Percentiles rank a stretch among this genome's conserved stretches.
phyloP scores from a whole-genome alignment of 2,113 vertebrate genomes.

The Elaphurus davidianus region DNA sequence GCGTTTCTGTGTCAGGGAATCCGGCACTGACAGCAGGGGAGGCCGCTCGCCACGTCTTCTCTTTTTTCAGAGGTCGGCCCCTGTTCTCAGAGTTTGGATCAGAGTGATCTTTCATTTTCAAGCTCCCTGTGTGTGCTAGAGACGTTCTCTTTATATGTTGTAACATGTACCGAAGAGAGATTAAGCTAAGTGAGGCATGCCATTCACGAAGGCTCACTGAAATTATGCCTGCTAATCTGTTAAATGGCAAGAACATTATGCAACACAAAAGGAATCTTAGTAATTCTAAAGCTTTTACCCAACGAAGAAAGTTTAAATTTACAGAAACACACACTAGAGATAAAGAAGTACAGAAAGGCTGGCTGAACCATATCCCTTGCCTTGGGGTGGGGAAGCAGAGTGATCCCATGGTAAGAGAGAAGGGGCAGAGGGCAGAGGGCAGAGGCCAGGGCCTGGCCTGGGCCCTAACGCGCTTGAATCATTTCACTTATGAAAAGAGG shows the following conservation, averaged over 20 bases:
- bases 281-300: constrained; percentile 53
- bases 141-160: neutral
- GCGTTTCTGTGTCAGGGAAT: neutral
- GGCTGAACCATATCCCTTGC: neutral
- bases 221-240: constrained; percentile 59
- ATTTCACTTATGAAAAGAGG: too few species aligned
- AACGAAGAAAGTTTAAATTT: constrained; percentile 21
- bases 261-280: constrained; percentile 63
- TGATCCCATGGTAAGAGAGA: neutral
- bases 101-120: neutral
- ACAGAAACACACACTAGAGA: constrained; percentile 9
- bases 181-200: constrained; percentile 34
- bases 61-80: neutral
- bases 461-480: neutral
- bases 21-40: rapidly evolving
- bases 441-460: neutral
- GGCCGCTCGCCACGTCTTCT: rapidly evolving
- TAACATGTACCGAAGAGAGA: constrained; percentile 40
- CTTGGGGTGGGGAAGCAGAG: neutral
- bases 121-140: neutral
- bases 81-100: neutral
- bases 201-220: constrained; percentile 4
- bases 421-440: neutral
- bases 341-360: neutral
- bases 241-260: constrained; percentile 48